Evolutionary conservation across 2,113 vertebrate genomes (phyloP), one percentile per base, ranked within the genome.

Genomic region (Cynopterus brachyotis): DNA sequence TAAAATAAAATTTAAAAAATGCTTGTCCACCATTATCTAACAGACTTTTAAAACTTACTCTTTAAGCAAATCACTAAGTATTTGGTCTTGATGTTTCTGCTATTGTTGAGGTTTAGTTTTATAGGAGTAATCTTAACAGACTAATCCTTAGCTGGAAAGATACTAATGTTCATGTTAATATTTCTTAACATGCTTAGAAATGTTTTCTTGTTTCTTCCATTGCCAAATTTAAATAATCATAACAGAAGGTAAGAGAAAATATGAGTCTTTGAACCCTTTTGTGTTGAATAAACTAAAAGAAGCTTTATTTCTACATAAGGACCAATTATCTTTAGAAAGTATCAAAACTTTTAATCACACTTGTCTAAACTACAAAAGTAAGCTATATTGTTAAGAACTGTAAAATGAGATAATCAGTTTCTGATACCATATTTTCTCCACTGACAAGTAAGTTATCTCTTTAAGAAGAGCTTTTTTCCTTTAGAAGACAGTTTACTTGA

Each of bases 191-290:
- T 59, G 9, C 55, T 70, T 79, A 81, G 24, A 94, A 76, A 85
- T 60, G 89, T 22, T 35, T 35, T 60, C 6, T 81, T 66, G 20
- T 42, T 32, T 40, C 20, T 93, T 88, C n/a, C 32, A 72, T 47
- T 87, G 89, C 2, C 28, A 89, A 50, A 82, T 87, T 80, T 73
- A 95, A 92, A 81, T 78, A 92, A 72, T 79, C n/a, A 67, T 86
- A 87, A 26, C 20, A 78, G 72, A 95, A 92, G 22, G 0, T 57
- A 75, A 30, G n/a, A 4, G 32, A 17, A 95, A 76, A 53, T 75
- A 53, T 30, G 28, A 40, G 11, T 59, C 15, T 75, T 40, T 84
- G 30, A 80, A 88, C 1, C 3, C 90, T 57, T 93, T 95, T 80
- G 62, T 28, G 24, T 80, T 69, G 45, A 86, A 90, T 45, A 78